These are phyloP conservation scores for Maniola jurtina DNA, from an alignment of 1,140 invertebrate genomes.

Conservation along the genomic window DNA sequence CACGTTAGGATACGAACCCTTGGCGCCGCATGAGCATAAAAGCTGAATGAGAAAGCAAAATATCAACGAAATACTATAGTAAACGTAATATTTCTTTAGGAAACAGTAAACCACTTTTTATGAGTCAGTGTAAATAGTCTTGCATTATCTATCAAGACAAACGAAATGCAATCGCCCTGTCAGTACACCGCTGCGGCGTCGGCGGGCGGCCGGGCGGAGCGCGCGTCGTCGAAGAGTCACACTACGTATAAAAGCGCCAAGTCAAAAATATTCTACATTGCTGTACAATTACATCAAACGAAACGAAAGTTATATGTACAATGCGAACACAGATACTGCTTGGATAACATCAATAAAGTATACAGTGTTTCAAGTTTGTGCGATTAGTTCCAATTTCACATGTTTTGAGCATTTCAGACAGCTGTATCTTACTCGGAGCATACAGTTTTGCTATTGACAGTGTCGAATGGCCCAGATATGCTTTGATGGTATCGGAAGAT, in stretches of 20 bases:
- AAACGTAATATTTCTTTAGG: too few species aligned
- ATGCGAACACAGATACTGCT: conserved; percentile 65
- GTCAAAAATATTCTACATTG: conserved; percentile 38
- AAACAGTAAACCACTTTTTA: too few species aligned
- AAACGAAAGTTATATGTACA: conserved; percentile 52
- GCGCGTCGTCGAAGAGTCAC: conserved; percentile 23
- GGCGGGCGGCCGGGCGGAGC: neutral
- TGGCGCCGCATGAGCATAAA: too few species aligned
- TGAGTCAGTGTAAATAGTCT: too few species aligned
- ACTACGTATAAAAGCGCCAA: conserved; percentile 27
- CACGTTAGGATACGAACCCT: too few species aligned
- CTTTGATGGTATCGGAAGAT: conserved; percentile 45
- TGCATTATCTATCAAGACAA: too few species aligned
- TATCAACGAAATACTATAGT: too few species aligned
- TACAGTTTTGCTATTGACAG: conserved; percentile 77
- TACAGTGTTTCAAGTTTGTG: conserved; percentile 66
- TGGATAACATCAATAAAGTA: conserved; percentile 69
- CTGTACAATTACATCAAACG: conserved; percentile 59
- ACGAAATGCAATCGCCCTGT: too few species aligned
- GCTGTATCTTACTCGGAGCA: conserved; percentile 67
- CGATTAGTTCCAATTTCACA: conserved; percentile 75
- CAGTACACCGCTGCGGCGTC: too few species aligned
- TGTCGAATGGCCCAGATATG: conserved; percentile 30
- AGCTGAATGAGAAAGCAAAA: too few species aligned
- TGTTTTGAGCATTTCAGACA: conserved; percentile 74